Evolutionary conservation across 2,113 vertebrate genomes (phyloP), one percentile per base, ranked within the genome.

Genomic region (Syngnathus floridae): DNA sequence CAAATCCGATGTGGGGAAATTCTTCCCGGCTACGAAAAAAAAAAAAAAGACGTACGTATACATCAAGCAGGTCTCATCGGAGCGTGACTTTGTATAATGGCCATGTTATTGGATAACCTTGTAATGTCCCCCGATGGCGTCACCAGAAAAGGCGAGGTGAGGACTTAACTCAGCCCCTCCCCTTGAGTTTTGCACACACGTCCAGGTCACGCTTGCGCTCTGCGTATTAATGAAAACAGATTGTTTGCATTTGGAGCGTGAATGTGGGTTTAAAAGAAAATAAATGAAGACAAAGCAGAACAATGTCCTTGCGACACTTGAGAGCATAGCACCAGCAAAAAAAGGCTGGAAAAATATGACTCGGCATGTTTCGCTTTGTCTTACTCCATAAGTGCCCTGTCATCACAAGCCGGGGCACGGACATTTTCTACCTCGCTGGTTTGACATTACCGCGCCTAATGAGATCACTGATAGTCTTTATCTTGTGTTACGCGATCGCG

Each of bases 401-500:
- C 81, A 84, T 85, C 70, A 75, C 12, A 65, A 31, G 76, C 62
- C 63, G 45, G 69, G 75, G 52, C 80, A 79, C 69, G 80, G 82
- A 63, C 75, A 79, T 76, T 84, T 81, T 79, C 75, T 79, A 80
- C 73, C 77, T 69, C 21, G 62, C 73, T 62, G 69, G 74, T 71
- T 69, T 81, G 73, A 86, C 80, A 86, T 82, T 79, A 82, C 70
- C 81, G 74, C 71, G 67, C 75, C 75, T 85, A 84, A 86, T 85
- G 83, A 84, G 78, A 80, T 85, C 79, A 77, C 71, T 80, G 79
- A 84, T 83, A 65, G 74, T 76, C 69, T 79, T 82, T 82, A 79
- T 87, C 84, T 87, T 9, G 51, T 74, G 80, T 84, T 83, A 81
- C 84, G 54, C 80, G 79, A 82, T 86, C 79, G 69, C 85, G 75